These are phyloP conservation scores for Drosophila nikananu DNA, from an alignment of 1,140 invertebrate species.

Conservation along the genomic window DNA sequence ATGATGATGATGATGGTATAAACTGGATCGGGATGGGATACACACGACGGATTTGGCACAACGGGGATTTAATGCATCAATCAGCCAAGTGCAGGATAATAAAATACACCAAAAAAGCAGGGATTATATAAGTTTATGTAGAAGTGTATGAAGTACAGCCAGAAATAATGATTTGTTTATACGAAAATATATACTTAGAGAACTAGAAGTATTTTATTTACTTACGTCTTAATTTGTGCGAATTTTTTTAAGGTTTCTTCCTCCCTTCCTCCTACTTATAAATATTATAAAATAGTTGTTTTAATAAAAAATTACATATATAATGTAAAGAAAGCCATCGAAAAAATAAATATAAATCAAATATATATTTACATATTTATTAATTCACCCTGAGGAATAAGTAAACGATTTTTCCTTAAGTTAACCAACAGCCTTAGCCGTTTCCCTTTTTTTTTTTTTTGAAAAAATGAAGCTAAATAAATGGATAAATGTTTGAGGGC, in stretches of 20 bases:
- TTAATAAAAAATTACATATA: no score
- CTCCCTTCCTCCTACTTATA: neutral
- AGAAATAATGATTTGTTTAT: neutral
- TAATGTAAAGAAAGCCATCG: no score
- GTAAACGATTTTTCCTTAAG: no score
- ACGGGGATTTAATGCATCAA: slow-evolving; percentile 14
- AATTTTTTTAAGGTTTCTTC: no score
- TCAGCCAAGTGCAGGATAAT: slow-evolving; percentile 38
- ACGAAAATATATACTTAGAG: neutral
- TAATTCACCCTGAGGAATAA: neutral
- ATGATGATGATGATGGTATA: neutral
- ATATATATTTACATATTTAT: neutral
- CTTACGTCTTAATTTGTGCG: no score
- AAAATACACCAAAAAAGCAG: slow-evolving; percentile 6
- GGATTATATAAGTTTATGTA: neutral
- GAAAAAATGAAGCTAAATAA: no score
- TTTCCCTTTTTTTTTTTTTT: no score
- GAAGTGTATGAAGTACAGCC: neutral
- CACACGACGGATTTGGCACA: neutral
- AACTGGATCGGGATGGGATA: slow-evolving; percentile 12
- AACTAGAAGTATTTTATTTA: no score
- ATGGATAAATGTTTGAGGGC: neutral
- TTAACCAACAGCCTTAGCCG: no score
- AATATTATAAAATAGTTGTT: neutral
- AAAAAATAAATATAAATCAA: neutral